Base-by-base conservation (phyloP, 2,113 vertebrate species). In the Cromileptes altivelis region DNA sequence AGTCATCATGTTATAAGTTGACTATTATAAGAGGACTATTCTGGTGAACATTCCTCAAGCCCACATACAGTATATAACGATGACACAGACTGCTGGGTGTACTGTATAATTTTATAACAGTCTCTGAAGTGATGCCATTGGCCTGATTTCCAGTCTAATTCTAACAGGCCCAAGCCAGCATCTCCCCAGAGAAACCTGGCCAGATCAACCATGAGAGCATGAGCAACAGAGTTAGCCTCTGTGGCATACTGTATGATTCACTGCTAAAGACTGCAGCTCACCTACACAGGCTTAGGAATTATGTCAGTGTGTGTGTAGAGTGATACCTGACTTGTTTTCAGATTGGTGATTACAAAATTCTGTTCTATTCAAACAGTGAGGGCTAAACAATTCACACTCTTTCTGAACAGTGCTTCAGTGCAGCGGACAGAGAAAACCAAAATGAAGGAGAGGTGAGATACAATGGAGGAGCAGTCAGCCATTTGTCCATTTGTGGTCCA, bases 121-220 rank as follows among this genome's bases (percentile, higher is more conserved):
- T 80, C 88, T 88, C 83, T 71, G 68, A 86, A 86, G 89, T 81
- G 75, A 70, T 86, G 80, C 85, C 80, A 74, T 80, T 85, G 88
- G 86, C 88, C 80, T 90, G 78, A 75, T 86, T 89, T 91, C 64
- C 56, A 78, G 80, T 73, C 81, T 85, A 85, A 88, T 87, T 89
- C 82, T 69, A 89, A 89, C 72, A 83, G 70, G 74, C 82, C 61
- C 45, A 33, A 87, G 76, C 77, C 60, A 72, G 77, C 18, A 37
- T 63, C 40, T 91, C 86, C 80, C 85, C 40, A 70, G 85, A 85
- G 87, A 69, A 80, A 87, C 80, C 80, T 85, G 82, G 79, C 50
- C 76, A 40, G 71, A 85, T 85, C 79, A 82, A 64, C 75, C 69
- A 61, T 53, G 71, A 84, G 71, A 74, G 86, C 56, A 55, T 72